Evolutionary conservation across 2,888 invertebrate genomes (phyloP).

Genomic region (Junonia oenone): DNA sequence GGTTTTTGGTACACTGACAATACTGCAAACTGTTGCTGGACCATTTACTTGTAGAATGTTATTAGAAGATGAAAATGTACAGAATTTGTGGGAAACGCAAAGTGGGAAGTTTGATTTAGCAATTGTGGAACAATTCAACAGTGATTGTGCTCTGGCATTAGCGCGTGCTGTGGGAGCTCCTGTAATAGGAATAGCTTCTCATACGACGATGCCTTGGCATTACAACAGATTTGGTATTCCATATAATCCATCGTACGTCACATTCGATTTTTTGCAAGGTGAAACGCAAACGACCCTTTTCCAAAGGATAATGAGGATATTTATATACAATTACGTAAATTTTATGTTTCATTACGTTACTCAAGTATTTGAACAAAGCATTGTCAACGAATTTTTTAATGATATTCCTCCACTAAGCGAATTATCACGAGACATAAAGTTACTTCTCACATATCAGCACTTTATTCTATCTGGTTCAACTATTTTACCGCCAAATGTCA

Average conservation of each 20-base stretch:
- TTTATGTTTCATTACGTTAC: slow-evolving; percentile 47
- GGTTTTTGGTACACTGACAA: slow-evolving; percentile 16
- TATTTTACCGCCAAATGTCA: slow-evolving; percentile 76
- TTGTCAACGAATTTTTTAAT: slow-evolving; percentile 46
- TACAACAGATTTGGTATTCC: slow-evolving; percentile 76
- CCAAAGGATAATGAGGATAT: slow-evolving; percentile 51
- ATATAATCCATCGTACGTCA: slow-evolving; percentile 78
- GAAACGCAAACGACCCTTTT: slow-evolving; percentile 54
- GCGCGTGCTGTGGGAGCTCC: slow-evolving; percentile 82
- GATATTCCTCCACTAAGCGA: slow-evolving; percentile 73
- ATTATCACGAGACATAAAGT: slow-evolving; percentile 72
- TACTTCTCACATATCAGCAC: slow-evolving; percentile 81
- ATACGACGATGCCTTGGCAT: slow-evolving; percentile 81
- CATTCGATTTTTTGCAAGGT: slow-evolving; percentile 68
- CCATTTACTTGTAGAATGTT: slow-evolving; percentile 46
- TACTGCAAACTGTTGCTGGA: slow-evolving; percentile 21
- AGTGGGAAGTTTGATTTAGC: slow-evolving; percentile 83
- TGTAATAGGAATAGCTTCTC: slow-evolving; percentile 78
- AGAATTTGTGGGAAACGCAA: slow-evolving; percentile 49
- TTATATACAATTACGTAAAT: slow-evolving; percentile 40
- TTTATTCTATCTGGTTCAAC: slow-evolving; percentile 77
- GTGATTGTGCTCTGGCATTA: slow-evolving; percentile 84
- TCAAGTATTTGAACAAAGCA: slow-evolving; percentile 42
- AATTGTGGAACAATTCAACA: slow-evolving; percentile 84
- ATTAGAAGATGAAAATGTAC: slow-evolving; percentile 53